A percentile compares a stretch with the other conserved stretches of the same genome.
Conservation (phyloP, 2,888 invertebrate genomes). For the Drosophila neonasuta region DNA sequence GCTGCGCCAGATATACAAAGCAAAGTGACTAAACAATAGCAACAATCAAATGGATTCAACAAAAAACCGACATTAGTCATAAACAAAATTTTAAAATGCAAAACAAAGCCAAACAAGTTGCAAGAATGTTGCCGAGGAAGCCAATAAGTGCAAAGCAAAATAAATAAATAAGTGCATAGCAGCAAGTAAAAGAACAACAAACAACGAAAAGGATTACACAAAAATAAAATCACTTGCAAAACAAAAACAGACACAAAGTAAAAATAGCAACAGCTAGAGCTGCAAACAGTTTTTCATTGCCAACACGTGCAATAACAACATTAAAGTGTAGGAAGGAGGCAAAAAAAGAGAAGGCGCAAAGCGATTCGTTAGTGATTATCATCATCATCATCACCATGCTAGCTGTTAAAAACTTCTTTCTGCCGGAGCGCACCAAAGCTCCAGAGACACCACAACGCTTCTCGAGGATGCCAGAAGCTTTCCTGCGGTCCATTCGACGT, state of each 20-base stretch:
- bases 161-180: constrained; percentile 36
- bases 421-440: constrained; percentile 84
- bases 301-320: constrained; percentile 55
- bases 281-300: constrained; percentile 58
- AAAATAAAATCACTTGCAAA: constrained; percentile 33
- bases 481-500: constrained; percentile 88
- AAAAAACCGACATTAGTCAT: constrained; percentile 36
- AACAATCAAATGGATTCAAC: constrained; percentile 21
- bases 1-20: constrained; percentile 34
- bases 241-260: constrained; percentile 31
- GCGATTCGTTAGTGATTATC: constrained; percentile 23
- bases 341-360: not conserved
- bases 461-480: constrained; percentile 88
- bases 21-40: constrained; percentile 52
- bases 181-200: constrained; percentile 3
- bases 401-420: constrained; percentile 89
- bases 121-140: constrained; percentile 58
- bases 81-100: constrained; percentile 45
- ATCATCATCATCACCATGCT: constrained; percentile 83
- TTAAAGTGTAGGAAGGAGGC: constrained; percentile 6
- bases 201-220: constrained; percentile 55
- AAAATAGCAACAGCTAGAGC: constrained; percentile 51
- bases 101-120: constrained; percentile 56
- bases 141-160: constrained; percentile 59
- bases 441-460: constrained; percentile 84